A percentile compares a stretch with the other conserved stretches of the same genome.
Evolutionary conservation across 1,140 invertebrate genomes (phyloP).

Genomic region (Tetragonula clypearis): DNA sequence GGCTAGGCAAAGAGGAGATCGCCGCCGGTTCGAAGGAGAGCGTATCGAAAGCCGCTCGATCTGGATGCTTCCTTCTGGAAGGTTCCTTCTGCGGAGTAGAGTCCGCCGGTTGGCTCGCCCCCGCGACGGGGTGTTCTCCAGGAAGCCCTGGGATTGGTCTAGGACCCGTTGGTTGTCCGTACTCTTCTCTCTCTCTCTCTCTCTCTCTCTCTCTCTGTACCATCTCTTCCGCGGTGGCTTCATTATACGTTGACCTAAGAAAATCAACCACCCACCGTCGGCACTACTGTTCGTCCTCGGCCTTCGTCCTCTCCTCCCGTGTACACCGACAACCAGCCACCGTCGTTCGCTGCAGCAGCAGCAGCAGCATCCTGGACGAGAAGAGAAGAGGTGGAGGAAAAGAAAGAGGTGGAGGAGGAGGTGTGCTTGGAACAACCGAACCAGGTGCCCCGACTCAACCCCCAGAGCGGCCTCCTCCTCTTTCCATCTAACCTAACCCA

Average conservation of each 20-base stretch:
- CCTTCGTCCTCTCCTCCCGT: conserved; percentile 66
- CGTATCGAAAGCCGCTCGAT: conserved; percentile 56
- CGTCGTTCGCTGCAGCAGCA: conserved; percentile 50
- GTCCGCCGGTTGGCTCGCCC: conserved; percentile 65
- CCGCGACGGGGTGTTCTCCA: conserved; percentile 62
- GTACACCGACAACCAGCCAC: conserved; percentile 38
- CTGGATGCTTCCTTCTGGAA: conserved; percentile 56
- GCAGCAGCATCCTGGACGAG: conserved; percentile 44
- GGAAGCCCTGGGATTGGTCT: conserved; percentile 67
- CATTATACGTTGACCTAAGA: conserved; percentile 83
- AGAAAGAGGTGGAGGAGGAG: conserved; percentile 40
- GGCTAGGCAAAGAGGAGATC: neutral
- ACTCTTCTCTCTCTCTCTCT: conserved; percentile 27
- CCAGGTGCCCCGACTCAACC: conserved; percentile 74
- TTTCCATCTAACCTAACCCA: conserved; percentile 24
- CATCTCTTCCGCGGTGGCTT: conserved; percentile 67
- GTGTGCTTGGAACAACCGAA: conserved; percentile 74
- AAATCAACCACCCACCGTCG: conserved; percentile 78
- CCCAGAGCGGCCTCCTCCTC: neutral
- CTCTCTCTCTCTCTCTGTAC: neutral
- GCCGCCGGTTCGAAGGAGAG: conserved; percentile 25
- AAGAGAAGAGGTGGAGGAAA: neutral
- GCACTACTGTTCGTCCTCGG: conserved; percentile 65
- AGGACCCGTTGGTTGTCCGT: conserved; percentile 59
- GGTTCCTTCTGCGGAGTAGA: conserved; percentile 52